Base-by-base conservation (phyloP, 2,113 vertebrate genomes). In the Oncorhynchus gorbuscha region DNA sequence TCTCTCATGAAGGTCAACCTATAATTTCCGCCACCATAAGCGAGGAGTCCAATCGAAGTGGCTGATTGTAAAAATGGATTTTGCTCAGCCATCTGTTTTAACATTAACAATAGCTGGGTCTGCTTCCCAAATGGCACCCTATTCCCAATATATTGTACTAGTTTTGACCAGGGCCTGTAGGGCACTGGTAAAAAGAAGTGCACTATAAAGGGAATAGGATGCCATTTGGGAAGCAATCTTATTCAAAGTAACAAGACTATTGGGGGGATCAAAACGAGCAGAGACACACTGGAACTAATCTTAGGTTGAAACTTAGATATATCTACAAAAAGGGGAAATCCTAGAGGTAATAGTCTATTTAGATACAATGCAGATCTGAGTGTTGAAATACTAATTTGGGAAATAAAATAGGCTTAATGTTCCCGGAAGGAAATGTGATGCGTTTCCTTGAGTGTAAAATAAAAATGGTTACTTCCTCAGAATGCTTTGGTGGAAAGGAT, bases 11-110 rank as follows among this genome's bases (percentile, higher is more conserved):
- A 90, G 90, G 91, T 92, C 91, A 89, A 9, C 18, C 58, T 78
- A 86, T 83, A 84, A 79, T 83, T 85, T 83, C 72, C 84, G 80
- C 62, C 76, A 81, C 81, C 89, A 87, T 76, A 81, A 78, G 67
- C 12, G 81, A 88, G 78, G 81, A 88, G 78, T 51, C 81, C 81
- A 73, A 79, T 83, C 83, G 74, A 89, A 90, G 86, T 80, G 81
- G 82, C 82, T 4, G 59, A 87, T 86, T 87, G 86, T 90, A 88
- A 91, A 90, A 89, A 91, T 82, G 78, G 88, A 91, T 89, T 86
- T 86, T 90, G 88, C 90, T 87, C 89, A 88, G 89, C 90, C 89
- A 87, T 91, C 88, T 86, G 90, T 89, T 88, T 85, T 87, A 82
- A 83, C 83, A 90, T 91, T 92, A 92, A 90, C 86, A 89, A 88